Evolutionary conservation across 2,888 invertebrate species (phyloP).

Genomic region (Gonocerus acuteangulatus): DNA sequence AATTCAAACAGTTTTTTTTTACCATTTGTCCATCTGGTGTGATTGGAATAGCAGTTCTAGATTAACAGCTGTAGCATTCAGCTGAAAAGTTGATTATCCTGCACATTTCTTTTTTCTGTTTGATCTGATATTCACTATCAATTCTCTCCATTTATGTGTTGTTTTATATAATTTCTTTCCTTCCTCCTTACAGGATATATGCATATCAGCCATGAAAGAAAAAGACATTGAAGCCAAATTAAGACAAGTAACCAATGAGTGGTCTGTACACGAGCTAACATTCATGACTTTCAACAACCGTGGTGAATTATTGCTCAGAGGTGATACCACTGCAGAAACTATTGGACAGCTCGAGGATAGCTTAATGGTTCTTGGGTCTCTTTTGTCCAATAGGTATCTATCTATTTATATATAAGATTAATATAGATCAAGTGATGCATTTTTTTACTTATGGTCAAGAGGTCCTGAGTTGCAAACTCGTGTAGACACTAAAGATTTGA

Average conservation of each 20-base stretch:
- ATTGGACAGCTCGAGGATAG: constrained; percentile 92
- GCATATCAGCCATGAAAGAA: constrained; percentile 96
- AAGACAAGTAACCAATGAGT: constrained; percentile 86
- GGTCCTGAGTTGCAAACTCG: too few relatives aligned
- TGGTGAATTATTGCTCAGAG: constrained; percentile 81
- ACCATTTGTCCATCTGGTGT: too few relatives aligned
- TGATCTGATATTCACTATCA: too few relatives aligned
- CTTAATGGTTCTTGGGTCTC: constrained; percentile 89
- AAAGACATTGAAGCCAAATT: constrained; percentile 95
- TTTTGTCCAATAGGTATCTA: constrained; percentile 74
- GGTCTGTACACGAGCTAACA: constrained; percentile 86
- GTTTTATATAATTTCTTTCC: not conserved
- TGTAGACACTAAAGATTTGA: not conserved
- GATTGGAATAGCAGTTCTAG: too few relatives aligned
- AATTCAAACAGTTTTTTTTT: too few relatives aligned
- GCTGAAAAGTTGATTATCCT: too few relatives aligned
- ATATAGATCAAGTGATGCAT: too few relatives aligned
- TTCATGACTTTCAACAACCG: constrained; percentile 93
- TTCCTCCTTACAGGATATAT: constrained; percentile 93
- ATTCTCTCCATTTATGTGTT: not conserved
- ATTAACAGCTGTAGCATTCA: too few relatives aligned
- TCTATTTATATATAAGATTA: not conserved
- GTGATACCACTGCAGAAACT: constrained; percentile 91
- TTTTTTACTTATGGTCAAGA: too few relatives aligned
- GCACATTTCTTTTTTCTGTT: too few relatives aligned